Evolutionary conservation across 2,113 vertebrate genomes (phyloP), one percentile per base, ranked within the genome.

Genomic region (Pelobates fuscus): DNA sequence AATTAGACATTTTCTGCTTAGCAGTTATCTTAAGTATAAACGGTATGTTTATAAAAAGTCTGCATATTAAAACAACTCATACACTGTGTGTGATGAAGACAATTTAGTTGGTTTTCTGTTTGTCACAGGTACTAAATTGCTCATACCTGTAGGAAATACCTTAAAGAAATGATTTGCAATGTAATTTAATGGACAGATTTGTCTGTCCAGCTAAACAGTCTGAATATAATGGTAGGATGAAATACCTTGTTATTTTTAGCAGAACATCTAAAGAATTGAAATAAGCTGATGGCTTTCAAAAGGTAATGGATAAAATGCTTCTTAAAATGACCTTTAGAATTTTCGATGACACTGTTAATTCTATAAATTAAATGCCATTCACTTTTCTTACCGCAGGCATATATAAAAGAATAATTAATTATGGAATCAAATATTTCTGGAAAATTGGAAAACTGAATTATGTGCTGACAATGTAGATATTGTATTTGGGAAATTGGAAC

Each of bases 331-430:
- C 72, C 72, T 75, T 75, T 75, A 75, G 63, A 49, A 17, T 49
- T 49, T 49, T 18, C 3, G 44, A 67, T 59, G 63, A 59, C 58
- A 59, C 54, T 43, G n/a, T 18, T 67, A 59, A 75, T 75, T 49
- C 63, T 60, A 67, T 59, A 67, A 75, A 75, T 60, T 59, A 75
- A 75, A 67, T 67, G 54, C n/a, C 37, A 67, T 67, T 59, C 52
- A 46, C 41, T 67, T 67, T 67, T 67, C 58, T 59, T 57, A 67
- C 63, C 59, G 67, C 20, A 67, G 72, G 63, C 30, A 63, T 43
- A 64, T 37, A 7, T 5, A 75, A 58, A 23, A 49, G 41, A 25
- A 66, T 49, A 44, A 54, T 72, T 72, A 75, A 75, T 67, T 30
- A 67, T 59, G n/a, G 26, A 46, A 18, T 65, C 63, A 55, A 74